phyloP scores from a whole-genome alignment of 1,140 invertebrate genomes.

The Marisa cornuarietis region DNA sequence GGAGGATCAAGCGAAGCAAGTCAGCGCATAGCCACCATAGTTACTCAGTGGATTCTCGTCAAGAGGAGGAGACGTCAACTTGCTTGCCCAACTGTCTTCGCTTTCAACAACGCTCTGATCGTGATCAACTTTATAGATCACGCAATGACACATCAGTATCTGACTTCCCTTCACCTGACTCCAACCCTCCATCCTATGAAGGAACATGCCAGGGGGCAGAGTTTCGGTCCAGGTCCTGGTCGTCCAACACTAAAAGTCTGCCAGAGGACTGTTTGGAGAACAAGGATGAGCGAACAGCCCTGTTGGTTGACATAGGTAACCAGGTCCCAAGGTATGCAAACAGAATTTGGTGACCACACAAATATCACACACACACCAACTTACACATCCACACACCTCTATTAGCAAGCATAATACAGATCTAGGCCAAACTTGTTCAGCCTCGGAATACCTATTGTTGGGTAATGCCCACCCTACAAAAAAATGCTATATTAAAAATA shows the following conservation, averaged over 20 bases:
- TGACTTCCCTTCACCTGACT: slow-evolving; percentile 49
- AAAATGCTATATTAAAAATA: no score
- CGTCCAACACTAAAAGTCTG: slow-evolving; percentile 33
- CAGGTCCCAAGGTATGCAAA: slow-evolving; percentile 33
- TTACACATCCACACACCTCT: no score
- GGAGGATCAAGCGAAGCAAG: slow-evolving; percentile 53
- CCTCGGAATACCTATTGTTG: no score
- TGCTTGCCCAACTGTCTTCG: slow-evolving; percentile 60
- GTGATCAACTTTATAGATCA: slow-evolving; percentile 39
- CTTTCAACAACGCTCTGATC: slow-evolving; percentile 48
- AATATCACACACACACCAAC: no score
- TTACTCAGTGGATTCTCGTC: slow-evolving; percentile 33
- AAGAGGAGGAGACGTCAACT: slow-evolving; percentile 43
- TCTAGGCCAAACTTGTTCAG: no score
- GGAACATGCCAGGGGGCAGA: slow-evolving; percentile 28
- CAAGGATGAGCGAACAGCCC: slow-evolving; percentile 49
- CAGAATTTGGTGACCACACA: not conserved
- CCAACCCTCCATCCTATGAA: slow-evolving; percentile 51
- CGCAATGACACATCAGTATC: slow-evolving; percentile 43
- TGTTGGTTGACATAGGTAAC: slow-evolving; percentile 41
- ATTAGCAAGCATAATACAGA: no score
- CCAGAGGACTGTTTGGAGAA: slow-evolving; percentile 41
- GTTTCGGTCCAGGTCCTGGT: slow-evolving; percentile 24
- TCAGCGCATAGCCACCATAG: slow-evolving; percentile 40
- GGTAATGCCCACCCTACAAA: no score